Base-by-base conservation (phyloP, 1,140 invertebrate species). In the Heliconius himera region DNA sequence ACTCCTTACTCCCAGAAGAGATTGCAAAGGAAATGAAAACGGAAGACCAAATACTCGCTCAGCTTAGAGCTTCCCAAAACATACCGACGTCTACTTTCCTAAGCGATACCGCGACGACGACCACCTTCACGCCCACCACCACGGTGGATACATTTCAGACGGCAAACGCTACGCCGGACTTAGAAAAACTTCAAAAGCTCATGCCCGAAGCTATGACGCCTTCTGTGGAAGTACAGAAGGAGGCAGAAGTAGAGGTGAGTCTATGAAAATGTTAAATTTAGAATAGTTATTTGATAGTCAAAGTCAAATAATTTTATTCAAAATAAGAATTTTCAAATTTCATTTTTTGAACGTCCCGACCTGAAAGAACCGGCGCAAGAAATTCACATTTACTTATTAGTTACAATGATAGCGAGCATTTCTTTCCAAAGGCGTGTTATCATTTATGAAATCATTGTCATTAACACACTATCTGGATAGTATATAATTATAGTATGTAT, bases 1-100 rank as follows among this genome's bases (percentile, higher is more conserved):
- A 89, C 76, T 81, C 91, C 38, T 78, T 92, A 46, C 80, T 93
- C 46, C 88, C 88, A 6, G 89, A 92, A 54, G 89, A 89, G 11
- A 89, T 91, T 33, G 76, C 85, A 3, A 92, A 94, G 75, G 90
- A 92, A 56, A 93, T 93, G 89, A 91, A 93, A 77, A 91, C 93
- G 0, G 91, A 93, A 81, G 93, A 94, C 76, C 87, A 94, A 76
- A 94, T 93, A 38, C 71, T 93, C 54, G 93, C 91, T 1, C 91
- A 94, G 71, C 77, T 93, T 2, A 78, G 91, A 13, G 89, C 88
- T 1, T 82, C 89, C 1, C 90, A 90, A 70, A 89, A 86, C 49
- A 72, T 89, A 1, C 83, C 81, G 0, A 70, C 81, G 8, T 74
- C 86, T 60, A 66, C 87, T 2, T 89, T 89, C 33, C 71, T 88